Evolutionary conservation across 2,888 invertebrate species (phyloP).

Genomic region (Drosophila algonquin): DNA sequence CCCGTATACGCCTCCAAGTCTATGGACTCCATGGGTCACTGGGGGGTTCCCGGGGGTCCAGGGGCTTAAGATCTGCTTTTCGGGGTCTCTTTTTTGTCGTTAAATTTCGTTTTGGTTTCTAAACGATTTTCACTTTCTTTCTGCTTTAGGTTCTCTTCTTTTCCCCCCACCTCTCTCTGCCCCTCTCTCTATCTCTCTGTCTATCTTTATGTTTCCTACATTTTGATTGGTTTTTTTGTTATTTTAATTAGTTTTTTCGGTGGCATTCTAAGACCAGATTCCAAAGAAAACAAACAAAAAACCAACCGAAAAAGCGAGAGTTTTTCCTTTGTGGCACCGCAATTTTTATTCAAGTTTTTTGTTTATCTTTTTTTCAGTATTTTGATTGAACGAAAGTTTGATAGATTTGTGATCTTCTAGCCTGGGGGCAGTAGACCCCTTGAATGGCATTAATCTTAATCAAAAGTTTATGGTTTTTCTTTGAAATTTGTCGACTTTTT

Average conservation of each 20-base stretch:
- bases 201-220: conserved; percentile 44
- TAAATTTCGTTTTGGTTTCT: conserved; percentile 42
- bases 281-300: conserved; percentile 43
- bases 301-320: conserved; percentile 63
- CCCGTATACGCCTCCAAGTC: not conserved
- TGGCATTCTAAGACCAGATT: conserved; percentile 61
- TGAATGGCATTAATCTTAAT: conserved; percentile 29
- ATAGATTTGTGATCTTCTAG: conserved; percentile 26
- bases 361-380: conserved; percentile 21
- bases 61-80: no score
- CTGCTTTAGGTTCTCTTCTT: not conserved
- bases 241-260: conserved; percentile 68
- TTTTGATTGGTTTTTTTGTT: conserved; percentile 71
- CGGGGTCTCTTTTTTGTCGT: conserved; percentile 42
- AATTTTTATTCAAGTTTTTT: conserved; percentile 24
- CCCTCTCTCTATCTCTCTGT: not conserved
- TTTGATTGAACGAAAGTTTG: conserved; percentile 39
- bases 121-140: conserved; percentile 51
- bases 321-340: conserved; percentile 55
- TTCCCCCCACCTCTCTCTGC: not conserved
- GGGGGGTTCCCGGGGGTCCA: no score
- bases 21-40: no score
- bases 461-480: conserved; percentile 10
- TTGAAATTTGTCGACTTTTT: conserved; percentile 1
- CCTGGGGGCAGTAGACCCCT: conserved; percentile 4